Conservation (phyloP, 2,888 invertebrate genomes). For the Eudemis profundana region DNA sequence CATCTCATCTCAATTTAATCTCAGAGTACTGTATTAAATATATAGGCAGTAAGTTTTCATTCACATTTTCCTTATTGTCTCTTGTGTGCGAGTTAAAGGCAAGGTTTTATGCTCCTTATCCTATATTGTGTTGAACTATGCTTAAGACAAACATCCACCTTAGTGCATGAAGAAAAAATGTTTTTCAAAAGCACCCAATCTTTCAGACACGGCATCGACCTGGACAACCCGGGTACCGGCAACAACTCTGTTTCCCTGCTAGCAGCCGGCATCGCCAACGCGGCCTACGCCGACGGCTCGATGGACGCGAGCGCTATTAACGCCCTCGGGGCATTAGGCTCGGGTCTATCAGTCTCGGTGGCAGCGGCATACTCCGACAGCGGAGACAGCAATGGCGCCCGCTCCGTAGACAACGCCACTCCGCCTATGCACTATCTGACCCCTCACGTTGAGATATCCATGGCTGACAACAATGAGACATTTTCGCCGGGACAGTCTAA, state of each 20-base stretch:
- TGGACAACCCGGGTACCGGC: constrained; percentile 94
- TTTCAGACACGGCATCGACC: constrained; percentile 93
- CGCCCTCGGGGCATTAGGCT: constrained; percentile 85
- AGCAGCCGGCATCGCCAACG: constrained; percentile 87
- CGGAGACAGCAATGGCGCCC: constrained; percentile 91
- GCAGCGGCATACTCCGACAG: constrained; percentile 93
- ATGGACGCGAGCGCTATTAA: constrained; percentile 81
- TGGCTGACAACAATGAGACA: constrained; percentile 92
- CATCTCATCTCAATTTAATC: too few species aligned
- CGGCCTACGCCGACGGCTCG: constrained; percentile 84
- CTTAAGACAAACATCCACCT: too few species aligned
- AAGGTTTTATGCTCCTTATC: constrained; percentile 4
- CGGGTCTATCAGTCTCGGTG: constrained; percentile 87
- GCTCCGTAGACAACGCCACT: constrained; percentile 94
- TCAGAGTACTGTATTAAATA: too few species aligned
- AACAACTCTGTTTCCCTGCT: constrained; percentile 91
- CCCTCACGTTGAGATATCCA: constrained; percentile 96
- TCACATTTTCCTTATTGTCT: constrained; percentile 21
- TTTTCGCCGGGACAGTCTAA: constrained; percentile 84
- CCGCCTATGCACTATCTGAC: constrained; percentile 96
- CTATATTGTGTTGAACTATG: background rate
- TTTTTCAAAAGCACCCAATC: constrained; percentile 39
- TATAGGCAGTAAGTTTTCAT: too few species aligned
- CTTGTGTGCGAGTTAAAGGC: background rate
- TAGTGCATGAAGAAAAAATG: background rate